phyloP scores from a whole-genome alignment of 2,113 vertebrate genomes.

The Cyanistes caeruleus region DNA sequence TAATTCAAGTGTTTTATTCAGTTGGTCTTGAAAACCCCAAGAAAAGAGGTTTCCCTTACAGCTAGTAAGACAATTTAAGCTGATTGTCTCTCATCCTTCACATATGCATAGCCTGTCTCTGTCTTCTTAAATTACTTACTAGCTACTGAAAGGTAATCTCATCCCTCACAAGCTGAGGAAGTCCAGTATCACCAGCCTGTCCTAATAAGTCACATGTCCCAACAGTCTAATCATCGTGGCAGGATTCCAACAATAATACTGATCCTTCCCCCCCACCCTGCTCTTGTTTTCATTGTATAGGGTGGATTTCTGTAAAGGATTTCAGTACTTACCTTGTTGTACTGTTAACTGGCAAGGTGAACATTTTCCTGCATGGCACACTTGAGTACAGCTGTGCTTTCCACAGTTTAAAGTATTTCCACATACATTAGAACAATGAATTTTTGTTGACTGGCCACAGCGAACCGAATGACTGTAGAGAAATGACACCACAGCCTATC shows the following conservation, averaged over 20 bases:
- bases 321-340: conserved; percentile 83
- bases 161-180: neutral
- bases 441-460: conserved; percentile 85
- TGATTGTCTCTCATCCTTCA: neutral
- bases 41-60: neutral
- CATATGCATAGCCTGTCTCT: neutral
- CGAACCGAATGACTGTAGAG: conserved; percentile 90
- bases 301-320: neutral
- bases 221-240: neutral
- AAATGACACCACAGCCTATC: neutral
- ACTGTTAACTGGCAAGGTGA: conserved; percentile 86
- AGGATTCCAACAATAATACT: neutral
- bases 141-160: neutral
- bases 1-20: neutral
- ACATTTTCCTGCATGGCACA: conserved; percentile 90
- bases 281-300: neutral
- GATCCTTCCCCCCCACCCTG: neutral
- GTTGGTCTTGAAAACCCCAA: neutral
- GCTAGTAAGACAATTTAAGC: neutral
- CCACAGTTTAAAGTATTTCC: conserved; percentile 87
- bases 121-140: neutral
- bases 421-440: conserved; percentile 88
- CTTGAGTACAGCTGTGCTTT: conserved; percentile 86
- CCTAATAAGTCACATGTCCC: neutral
- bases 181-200: neutral